These are phyloP conservation scores for Cuculus canorus DNA, from an alignment of 2,797 vertebrate genomes.

Conservation along the genomic window DNA sequence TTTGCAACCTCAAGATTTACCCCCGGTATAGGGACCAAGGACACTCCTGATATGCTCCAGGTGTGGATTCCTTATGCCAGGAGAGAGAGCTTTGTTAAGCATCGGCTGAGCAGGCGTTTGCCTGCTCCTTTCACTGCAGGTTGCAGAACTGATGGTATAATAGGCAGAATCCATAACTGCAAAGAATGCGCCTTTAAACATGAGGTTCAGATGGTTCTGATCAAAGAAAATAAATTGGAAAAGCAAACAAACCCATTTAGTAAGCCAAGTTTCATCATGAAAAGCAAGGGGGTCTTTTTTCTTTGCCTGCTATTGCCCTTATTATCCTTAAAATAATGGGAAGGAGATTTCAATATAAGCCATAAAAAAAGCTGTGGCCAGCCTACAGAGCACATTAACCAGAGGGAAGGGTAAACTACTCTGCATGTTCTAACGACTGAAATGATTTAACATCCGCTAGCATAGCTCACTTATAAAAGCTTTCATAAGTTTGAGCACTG, in stretches of 20 bases:
- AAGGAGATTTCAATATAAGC: constrained; percentile 6
- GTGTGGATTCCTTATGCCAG: not conserved
- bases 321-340: not conserved
- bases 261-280: not conserved
- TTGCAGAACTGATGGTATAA: not conserved
- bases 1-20: not conserved
- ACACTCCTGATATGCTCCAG: not conserved
- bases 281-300: not conserved
- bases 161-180: constrained; percentile 11
- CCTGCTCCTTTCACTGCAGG: not conserved
- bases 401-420: not conserved
- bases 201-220: constrained; percentile 11
- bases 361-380: not conserved
- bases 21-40: not conserved
- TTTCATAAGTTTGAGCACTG: constrained; percentile 10
- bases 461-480: not conserved
- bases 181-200: not conserved
- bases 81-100: not conserved
- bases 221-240: constrained; percentile 26
- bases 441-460: constrained; percentile 8
- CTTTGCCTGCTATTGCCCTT: not conserved
- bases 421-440: not conserved
- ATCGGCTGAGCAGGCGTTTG: not conserved
- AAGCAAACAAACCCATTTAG: constrained; percentile 14
- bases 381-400: not conserved